Evolutionary conservation across 2,888 invertebrate genomes (phyloP).

Genomic region (Chaitophorus viminalis): DNA sequence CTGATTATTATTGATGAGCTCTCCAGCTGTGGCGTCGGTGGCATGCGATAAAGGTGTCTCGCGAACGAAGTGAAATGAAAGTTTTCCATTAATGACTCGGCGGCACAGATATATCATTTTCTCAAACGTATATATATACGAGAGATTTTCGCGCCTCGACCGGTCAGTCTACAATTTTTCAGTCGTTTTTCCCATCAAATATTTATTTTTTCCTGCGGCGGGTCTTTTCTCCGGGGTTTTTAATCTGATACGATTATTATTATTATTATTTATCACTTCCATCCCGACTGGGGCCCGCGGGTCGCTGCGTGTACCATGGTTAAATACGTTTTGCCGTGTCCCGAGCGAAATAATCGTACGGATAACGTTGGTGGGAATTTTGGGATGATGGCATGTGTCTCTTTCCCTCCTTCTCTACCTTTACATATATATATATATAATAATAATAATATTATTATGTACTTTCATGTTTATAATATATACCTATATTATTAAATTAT

Average conservation of each 20-base stretch:
- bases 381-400: neutral
- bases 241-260: neutral
- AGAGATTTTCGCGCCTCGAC: neutral
- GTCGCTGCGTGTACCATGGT: neutral
- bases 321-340: neutral
- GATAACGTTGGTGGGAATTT: too few species aligned
- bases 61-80: too few species aligned
- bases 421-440: too few species aligned
- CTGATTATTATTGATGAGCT: neutral
- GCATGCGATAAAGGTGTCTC: neutral
- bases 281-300: neutral
- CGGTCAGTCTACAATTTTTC: neutral
- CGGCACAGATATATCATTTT: neutral
- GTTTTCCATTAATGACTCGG: neutral
- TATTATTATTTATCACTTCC: neutral
- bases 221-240: neutral
- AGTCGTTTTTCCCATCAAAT: neutral
- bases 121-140: neutral
- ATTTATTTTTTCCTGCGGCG: neutral
- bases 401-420: neutral
- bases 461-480: too few species aligned
- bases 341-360: neutral
- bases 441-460: too few species aligned
- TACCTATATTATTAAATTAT: too few species aligned
- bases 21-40: neutral